A percentile compares a stretch with the other conserved stretches of the same genome.
Conservation (phyloP, 2,888 invertebrate genomes). For the Aquatica leii region DNA sequence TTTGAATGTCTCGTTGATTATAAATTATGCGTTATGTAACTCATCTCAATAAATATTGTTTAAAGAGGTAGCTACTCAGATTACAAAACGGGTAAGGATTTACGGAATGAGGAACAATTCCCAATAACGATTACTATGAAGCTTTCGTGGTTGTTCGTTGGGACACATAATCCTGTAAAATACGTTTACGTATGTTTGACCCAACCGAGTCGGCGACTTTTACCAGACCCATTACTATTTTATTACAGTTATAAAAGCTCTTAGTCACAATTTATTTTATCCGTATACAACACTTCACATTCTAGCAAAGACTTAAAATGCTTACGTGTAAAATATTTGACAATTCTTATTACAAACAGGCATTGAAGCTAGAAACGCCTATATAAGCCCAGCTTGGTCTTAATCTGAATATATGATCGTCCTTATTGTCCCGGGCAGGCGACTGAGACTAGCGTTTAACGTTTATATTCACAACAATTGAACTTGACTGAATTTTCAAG, state of each 20-base stretch:
- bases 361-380: conserved; percentile 53
- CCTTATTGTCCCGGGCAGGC: conserved; percentile 56
- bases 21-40: conserved; percentile 29
- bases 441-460: conserved; percentile 51
- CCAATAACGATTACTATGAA: conserved; percentile 37
- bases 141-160: conserved; percentile 35
- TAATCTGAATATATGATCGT: conserved; percentile 60
- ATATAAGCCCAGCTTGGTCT: conserved; percentile 56
- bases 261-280: conserved; percentile 57
- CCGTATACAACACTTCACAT: conserved; percentile 55
- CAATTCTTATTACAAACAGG: conserved; percentile 58
- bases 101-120: conserved; percentile 33
- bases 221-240: conserved; percentile 56
- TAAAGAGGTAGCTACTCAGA: conserved; percentile 31
- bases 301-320: conserved; percentile 54
- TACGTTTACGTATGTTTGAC: conserved; percentile 47
- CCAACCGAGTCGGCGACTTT: conserved; percentile 48
- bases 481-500: conserved; percentile 16
- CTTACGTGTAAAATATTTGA: conserved; percentile 59
- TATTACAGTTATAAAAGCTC: conserved; percentile 58
- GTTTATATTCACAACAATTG: conserved; percentile 33
- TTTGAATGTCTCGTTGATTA: conserved; percentile 35
- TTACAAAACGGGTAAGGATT: conserved; percentile 32
- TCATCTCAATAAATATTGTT: conserved; percentile 28
- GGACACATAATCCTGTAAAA: conserved; percentile 45